Evolutionary conservation across 2,797 vertebrate species (phyloP), one percentile per base, ranked within the genome.

Genomic region (Enteromius treurensis): DNA sequence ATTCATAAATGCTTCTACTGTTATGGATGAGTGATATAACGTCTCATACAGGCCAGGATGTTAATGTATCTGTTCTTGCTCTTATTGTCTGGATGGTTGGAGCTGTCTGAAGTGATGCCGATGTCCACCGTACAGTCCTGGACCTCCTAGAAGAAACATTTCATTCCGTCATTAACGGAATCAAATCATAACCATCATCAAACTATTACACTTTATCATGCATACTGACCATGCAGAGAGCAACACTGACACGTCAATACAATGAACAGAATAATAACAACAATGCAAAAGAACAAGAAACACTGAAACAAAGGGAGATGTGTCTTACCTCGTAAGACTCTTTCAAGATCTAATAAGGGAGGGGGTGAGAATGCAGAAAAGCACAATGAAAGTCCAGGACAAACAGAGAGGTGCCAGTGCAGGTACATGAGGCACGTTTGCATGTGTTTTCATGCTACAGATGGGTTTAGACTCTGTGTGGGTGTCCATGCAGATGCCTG

Each of bases 311-410:
- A 95, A 92, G 91, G 92, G 95, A 95, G 95, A 86, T 93, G 90
- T 89, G 92, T 95, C 97, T 99, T 99, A 99, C 98, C 98, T 99
- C 96, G 70, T 96, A 98, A 95, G 96, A 98, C 93, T 98, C 96
- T 97, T 97, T 98, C 96, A 99, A 96, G 97, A 97, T 98, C 98
- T 99, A 98, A 98, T 98, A 97, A 96, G 42, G 82, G 90, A 70
- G 96, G 96, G 93, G 95, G 96, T 96, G 96, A 93, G 90, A 97
- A 98, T 96, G 96, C 95, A 95, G 96, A 97, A 96, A 68, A 96
- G 95, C 96, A 97, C 96, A 94, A 97, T 96, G 96, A 96, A 96
- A 96, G 95, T 96, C 95, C 94, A 96, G 23, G 76, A 81, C 77
- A 84, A 78, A 86, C 89, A 84, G 86, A 88, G 84, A 86, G 88